phyloP scores from a whole-genome alignment of 1,140 invertebrate genomes.

The Drosophila malerkotliana region DNA sequence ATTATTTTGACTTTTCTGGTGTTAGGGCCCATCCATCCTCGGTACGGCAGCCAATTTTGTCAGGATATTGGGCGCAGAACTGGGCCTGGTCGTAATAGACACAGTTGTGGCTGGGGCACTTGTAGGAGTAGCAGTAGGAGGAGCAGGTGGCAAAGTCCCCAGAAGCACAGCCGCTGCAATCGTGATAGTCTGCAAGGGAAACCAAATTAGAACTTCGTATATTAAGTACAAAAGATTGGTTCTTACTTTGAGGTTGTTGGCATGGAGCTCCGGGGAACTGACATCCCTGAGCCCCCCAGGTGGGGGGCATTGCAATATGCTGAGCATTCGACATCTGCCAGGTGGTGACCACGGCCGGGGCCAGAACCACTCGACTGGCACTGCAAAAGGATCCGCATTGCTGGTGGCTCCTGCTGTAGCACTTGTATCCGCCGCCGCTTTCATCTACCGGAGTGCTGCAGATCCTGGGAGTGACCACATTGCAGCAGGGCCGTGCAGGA shows the following conservation, averaged over 20 bases:
- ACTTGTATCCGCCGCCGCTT: slow-evolving; percentile 40
- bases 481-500: slow-evolving; percentile 41
- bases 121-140: slow-evolving; percentile 64
- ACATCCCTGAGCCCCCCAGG: slow-evolving; percentile 28
- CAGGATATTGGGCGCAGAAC: slow-evolving; percentile 51
- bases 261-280: slow-evolving; percentile 12
- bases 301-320: slow-evolving; percentile 59
- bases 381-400: slow-evolving; percentile 59
- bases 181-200: slow-evolving; percentile 39
- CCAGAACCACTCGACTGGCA: slow-evolving; percentile 51
- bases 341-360: slow-evolving; percentile 7
- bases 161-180: slow-evolving; percentile 65
- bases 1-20: background rate
- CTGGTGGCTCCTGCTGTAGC: slow-evolving; percentile 48
- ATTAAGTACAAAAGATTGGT: background rate
- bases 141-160: slow-evolving; percentile 42
- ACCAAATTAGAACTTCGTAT: no score
- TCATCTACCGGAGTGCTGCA: slow-evolving; percentile 27
- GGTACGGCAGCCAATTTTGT: slow-evolving; percentile 33
- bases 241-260: slow-evolving; percentile 26
- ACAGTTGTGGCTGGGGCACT: slow-evolving; percentile 53
- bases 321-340: slow-evolving; percentile 36
- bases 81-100: slow-evolving; percentile 55
- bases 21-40: slow-evolving; percentile 52
- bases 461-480: slow-evolving; percentile 56